Conservation (phyloP, 2,888 invertebrate species). For the Drosophila aldrichi region DNA sequence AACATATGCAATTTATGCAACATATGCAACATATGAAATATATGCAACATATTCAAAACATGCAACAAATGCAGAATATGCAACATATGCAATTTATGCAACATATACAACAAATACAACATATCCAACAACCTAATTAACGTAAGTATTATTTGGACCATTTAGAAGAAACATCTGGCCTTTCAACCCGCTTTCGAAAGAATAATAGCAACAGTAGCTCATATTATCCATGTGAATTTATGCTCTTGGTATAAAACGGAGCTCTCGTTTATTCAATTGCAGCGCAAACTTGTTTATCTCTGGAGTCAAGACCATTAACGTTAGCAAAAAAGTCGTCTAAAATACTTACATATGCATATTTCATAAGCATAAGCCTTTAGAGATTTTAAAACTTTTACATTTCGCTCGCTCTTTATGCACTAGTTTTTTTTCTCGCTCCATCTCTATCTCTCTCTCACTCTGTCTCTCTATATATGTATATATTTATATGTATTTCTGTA, state of each 20-base stretch:
- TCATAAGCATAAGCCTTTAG: constrained; percentile 24
- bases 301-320: constrained; percentile 41
- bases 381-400: constrained; percentile 42
- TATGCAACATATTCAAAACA: neutral
- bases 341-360: constrained; percentile 52
- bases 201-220: neutral
- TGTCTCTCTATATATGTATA: neutral
- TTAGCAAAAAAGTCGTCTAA: constrained; percentile 10
- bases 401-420: constrained; percentile 26
- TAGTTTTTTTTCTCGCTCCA: neutral
- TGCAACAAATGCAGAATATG: neutral
- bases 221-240: neutral
- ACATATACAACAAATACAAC: neutral
- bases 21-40: neutral
- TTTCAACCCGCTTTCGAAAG: neutral
- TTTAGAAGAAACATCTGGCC: neutral
- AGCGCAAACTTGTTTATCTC: constrained; percentile 26
- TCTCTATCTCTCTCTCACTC: too few species aligned
- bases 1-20: neutral
- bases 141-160: neutral
- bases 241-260: neutral
- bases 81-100: neutral
- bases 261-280: constrained; percentile 36
- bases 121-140: neutral
- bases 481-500: neutral